Percentiles rank a stretch among this genome's conserved stretches.
Evolutionary conservation across 1,140 invertebrate genomes (phyloP).

Genomic region (Drosophila tropicalis): DNA sequence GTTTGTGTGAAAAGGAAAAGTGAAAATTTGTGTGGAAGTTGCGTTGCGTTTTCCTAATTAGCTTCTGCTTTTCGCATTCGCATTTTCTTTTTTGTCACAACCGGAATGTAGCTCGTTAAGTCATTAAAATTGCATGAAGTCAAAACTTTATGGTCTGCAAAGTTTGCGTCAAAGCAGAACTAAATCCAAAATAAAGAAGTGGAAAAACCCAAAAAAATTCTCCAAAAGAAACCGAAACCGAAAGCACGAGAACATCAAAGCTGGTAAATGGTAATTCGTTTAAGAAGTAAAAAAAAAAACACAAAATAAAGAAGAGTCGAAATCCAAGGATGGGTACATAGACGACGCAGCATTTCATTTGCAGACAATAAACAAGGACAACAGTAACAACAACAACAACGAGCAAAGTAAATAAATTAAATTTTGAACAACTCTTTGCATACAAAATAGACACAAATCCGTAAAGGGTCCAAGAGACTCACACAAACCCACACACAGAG

Average conservation of each 20-base stretch:
- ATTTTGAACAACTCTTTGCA: slow-evolving; percentile 78
- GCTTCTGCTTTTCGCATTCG: slow-evolving; percentile 52
- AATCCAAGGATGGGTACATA: slow-evolving; percentile 36
- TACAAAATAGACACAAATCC: slow-evolving; percentile 61
- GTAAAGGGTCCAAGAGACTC: not conserved
- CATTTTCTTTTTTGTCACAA: slow-evolving; percentile 44
- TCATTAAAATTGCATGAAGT: slow-evolving; percentile 81
- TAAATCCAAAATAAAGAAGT: slow-evolving; percentile 36
- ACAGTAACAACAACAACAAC: slow-evolving; percentile 49
- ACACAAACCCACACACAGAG: not conserved
- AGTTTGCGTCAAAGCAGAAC: slow-evolving; percentile 75
- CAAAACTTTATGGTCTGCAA: slow-evolving; percentile 81
- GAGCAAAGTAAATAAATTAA: slow-evolving; percentile 75
- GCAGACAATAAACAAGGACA: slow-evolving; percentile 72
- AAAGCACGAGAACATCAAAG: slow-evolving; percentile 67
- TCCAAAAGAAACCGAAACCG: slow-evolving; percentile 31
- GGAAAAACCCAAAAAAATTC: slow-evolving; percentile 28
- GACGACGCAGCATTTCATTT: slow-evolving; percentile 64
- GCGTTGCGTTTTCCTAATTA: slow-evolving; percentile 72
- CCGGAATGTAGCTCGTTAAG: slow-evolving; percentile 74
- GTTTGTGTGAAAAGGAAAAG: slow-evolving; percentile 51
- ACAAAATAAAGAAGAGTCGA: not conserved
- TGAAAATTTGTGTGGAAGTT: slow-evolving; percentile 69
- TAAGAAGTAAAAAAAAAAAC: slow-evolving; percentile 60
- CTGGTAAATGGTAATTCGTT: slow-evolving; percentile 75